Percentiles rank a stretch among this genome's conserved stretches.
Evolutionary conservation across 2,797 vertebrate genomes (phyloP).

Genomic region (Eurystomus glaucurus): DNA sequence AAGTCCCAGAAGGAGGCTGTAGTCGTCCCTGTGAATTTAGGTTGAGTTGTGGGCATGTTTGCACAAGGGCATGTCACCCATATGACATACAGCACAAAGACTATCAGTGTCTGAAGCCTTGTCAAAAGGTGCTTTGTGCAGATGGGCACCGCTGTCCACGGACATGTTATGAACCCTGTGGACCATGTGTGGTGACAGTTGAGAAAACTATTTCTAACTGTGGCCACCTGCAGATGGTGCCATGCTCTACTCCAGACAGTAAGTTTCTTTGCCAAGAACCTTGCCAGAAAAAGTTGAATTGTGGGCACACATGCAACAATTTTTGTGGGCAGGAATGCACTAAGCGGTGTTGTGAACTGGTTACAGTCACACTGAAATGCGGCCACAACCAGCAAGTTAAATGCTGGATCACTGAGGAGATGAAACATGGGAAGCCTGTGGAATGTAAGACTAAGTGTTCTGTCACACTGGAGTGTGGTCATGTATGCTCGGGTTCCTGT

Average conservation of each 20-base stretch:
- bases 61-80: constrained; percentile 91
- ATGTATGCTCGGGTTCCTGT: constrained; percentile 88
- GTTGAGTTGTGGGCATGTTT: constrained; percentile 92
- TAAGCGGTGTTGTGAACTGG: constrained; percentile 73
- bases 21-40: constrained; percentile 90
- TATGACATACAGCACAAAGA: constrained; percentile 89
- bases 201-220: constrained; percentile 88
- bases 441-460: constrained; percentile 84
- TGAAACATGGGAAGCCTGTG: not conserved
- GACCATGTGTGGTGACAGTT: constrained; percentile 84
- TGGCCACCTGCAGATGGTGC: constrained; percentile 90
- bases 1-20: constrained; percentile 94
- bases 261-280: constrained; percentile 85
- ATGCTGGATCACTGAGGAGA: constrained; percentile 73
- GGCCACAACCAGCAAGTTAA: constrained; percentile 85
- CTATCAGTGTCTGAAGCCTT: constrained; percentile 88
- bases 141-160: constrained; percentile 87
- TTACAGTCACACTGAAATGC: constrained; percentile 85
- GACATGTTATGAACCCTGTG: constrained; percentile 84
- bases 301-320: constrained; percentile 87
- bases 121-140: constrained; percentile 88
- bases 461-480: constrained; percentile 86
- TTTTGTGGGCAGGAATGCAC: constrained; percentile 87
- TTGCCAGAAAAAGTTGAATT: constrained; percentile 85
- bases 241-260: constrained; percentile 84